Base-by-base conservation (phyloP, 2,113 vertebrate species). In the Oenanthe oenanthe region DNA sequence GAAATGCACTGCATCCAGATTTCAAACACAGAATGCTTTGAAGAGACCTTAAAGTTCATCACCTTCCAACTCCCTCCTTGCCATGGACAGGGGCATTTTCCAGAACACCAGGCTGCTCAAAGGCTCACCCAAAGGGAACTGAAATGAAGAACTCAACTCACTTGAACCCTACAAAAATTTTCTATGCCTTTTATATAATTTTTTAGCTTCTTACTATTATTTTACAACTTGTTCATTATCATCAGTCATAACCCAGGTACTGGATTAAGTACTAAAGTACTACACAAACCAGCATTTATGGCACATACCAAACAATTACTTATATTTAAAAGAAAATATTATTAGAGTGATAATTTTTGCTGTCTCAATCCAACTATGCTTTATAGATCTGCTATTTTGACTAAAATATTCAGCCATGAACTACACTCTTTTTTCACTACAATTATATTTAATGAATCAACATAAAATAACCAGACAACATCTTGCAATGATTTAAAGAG, bases 401-500 rank as follows among this genome's bases (percentile, higher is more conserved):
- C 71, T 95, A 77, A 82, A 88, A 73, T 89, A 85, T 90, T 95
- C 65, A 68, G 26, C 34, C 21, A n/a, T 62, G 56, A 87, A 48
- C 63, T 72, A 14, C 25, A 36, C 10, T 67, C 22, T 85, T 92
- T 80, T 74, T 86, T 72, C 51, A 54, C 61, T 86, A 22, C 36
- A 89, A 71, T 91, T 84, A 51, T 92, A 75, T 89, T 91, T 93
- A 95, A 43, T 54, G 38, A 81, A 92, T 58, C 42, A 92, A 77
- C 81, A 95, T 92, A 95, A 95, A 96, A 96, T 72, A 93, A 85
- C 29, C 40, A 88, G 74, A 58, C 42, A 87, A 82, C 54, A 88
- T 67, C 47, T 94, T 92, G n/a, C 66, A 84, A 48, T 83, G 92
- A 97, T 96, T 97, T 97, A 95, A 92, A 90, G 80, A 72, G 77